Base-by-base conservation (phyloP, 2,113 vertebrate genomes). In the Pteruthius melanotis region DNA sequence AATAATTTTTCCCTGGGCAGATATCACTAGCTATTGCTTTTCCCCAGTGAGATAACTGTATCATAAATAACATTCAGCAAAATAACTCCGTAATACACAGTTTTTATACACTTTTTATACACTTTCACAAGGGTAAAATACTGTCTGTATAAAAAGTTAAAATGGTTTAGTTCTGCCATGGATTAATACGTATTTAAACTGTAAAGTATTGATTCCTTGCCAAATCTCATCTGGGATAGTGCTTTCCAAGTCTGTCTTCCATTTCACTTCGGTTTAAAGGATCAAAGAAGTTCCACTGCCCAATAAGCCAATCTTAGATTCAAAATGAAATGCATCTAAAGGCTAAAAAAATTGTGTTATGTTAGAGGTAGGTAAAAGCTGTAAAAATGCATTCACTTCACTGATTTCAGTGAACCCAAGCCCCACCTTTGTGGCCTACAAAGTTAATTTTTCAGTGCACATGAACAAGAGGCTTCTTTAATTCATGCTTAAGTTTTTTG, bases 161-260 rank as follows among this genome's bases (percentile, higher is more conserved):
- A 95, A 78, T 75, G 37, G 71, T 91, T 96, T 95, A 74, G 54
- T 89, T 96, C 89, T 97, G 47, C 86, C 64, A 86, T 74, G 71
- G 90, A 93, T 94, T 96, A 97, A 93, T 93, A 81, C 26, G 18
- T 83, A 89, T 75, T 97, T 96, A 94, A 92, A 81, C 63, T 63
- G 89, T 71, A 94, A 89, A 90, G 92, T 87, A 94, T 83, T 84
- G 63, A 96, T 97, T 93, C 70, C 16, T 95, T 97, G 57, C 83
- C 80, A 93, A 81, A 93, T 91, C 45, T 95, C 85, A 88, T 95
- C 91, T 93, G 30, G 89, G 35, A n/a, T 61, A 87, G 83, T 4
- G 8, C 66, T 85, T 95, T 96, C 52, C 47, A 96, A 87, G 28
- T 83, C 64, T 63, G 27, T 94, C 88, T 92, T 91, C 93, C 93